Conservation (phyloP, 2,888 invertebrate species). For the Lumbricus terrestris region DNA sequence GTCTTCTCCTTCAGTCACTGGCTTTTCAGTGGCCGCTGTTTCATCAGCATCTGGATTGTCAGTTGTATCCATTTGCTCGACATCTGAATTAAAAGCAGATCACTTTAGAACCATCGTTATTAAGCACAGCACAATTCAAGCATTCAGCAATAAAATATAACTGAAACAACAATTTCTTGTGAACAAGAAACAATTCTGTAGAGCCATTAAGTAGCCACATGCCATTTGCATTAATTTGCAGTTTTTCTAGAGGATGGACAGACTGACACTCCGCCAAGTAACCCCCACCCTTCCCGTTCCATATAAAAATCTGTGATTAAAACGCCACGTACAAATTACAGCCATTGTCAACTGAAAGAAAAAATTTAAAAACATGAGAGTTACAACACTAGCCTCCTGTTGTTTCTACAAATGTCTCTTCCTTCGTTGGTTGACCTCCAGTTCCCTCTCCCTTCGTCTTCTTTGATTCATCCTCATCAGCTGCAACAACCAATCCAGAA, state of each 20-base stretch:
- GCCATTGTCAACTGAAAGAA: neutral
- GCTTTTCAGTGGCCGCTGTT: neutral
- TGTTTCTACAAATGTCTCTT: neutral
- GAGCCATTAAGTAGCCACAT: too few species aligned
- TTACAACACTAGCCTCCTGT: neutral
- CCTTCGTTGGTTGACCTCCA: neutral
- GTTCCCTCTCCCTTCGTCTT: neutral
- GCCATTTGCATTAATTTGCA: too few species aligned
- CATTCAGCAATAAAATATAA: neutral
- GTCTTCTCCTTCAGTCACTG: neutral
- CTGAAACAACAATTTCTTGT: neutral
- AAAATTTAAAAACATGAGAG: neutral
- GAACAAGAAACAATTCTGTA: too few species aligned
- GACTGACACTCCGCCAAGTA: too few species aligned
- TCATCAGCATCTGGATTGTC: neutral
- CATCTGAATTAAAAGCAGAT: slow-evolving; percentile 13
- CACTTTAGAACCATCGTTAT: neutral
- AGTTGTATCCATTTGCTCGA: slow-evolving; percentile 15
- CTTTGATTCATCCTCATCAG: neutral
- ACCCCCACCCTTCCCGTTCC: too few species aligned
- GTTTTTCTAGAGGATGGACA: too few species aligned
- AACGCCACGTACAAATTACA: neutral
- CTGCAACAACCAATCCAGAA: neutral
- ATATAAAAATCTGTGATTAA: too few species aligned
- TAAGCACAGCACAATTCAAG: neutral